phyloP scores from a whole-genome alignment of 2,113 vertebrate genomes.

The Galbula dea region DNA sequence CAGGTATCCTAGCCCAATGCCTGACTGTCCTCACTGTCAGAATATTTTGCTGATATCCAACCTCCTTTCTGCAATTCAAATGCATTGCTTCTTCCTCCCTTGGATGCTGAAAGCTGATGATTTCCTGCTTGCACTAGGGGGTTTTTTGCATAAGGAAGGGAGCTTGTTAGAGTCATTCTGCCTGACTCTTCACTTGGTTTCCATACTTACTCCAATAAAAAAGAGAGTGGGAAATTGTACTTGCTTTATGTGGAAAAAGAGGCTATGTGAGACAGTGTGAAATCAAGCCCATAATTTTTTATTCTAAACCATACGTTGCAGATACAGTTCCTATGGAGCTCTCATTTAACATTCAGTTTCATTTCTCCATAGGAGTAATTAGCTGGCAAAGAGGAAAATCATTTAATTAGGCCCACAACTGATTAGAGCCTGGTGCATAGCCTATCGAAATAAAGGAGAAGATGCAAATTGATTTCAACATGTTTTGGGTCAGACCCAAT shows the following conservation, averaged over 20 bases:
- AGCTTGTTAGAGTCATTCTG: not conserved
- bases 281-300: constrained; percentile 11
- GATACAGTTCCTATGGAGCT: not conserved
- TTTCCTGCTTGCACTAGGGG: not conserved
- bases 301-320: not conserved
- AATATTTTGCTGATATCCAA: not conserved
- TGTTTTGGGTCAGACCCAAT: constrained; percentile 33
- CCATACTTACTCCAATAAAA: not conserved
- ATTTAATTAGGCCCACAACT: constrained; percentile 47
- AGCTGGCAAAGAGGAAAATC: constrained; percentile 42
- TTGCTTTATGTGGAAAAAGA: not conserved
- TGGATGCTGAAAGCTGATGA: not conserved
- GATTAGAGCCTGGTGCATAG: not conserved
- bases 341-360: constrained; percentile 37
- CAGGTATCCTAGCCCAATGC: not conserved
- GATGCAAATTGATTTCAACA: constrained; percentile 52
- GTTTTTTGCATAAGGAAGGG: not conserved
- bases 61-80: not conserved
- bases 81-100: not conserved
- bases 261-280: not conserved
- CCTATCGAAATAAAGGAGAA: constrained; percentile 16
- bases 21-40: not conserved
- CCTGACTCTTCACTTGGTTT: not conserved
- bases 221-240: not conserved
- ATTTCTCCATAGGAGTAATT: constrained; percentile 36